Evolutionary conservation across 2,888 invertebrate genomes (phyloP).

Genomic region (Vanessa cardui): DNA sequence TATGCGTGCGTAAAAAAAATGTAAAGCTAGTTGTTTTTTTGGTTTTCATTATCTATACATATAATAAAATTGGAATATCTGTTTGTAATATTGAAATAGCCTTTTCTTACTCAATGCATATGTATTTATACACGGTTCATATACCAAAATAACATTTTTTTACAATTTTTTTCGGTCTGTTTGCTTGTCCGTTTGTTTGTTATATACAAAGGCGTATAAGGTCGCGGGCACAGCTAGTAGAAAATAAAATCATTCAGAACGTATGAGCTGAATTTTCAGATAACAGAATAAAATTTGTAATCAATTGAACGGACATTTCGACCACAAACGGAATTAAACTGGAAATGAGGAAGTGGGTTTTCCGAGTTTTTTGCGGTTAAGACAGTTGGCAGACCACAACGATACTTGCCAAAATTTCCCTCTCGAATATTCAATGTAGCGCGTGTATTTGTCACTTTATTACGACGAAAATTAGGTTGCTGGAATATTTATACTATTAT

Average conservation of each 20-base stretch:
- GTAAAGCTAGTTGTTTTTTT: background rate
- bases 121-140: too few relatives aligned
- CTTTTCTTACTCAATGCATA: too few relatives aligned
- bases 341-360: constrained; percentile 53
- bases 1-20: too few relatives aligned
- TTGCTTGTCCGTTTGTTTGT: too few relatives aligned
- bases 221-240: too few relatives aligned
- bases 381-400: constrained; percentile 56
- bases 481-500: too few relatives aligned
- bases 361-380: constrained; percentile 54
- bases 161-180: too few relatives aligned
- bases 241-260: background rate
- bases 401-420: constrained; percentile 35
- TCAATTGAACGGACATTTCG: constrained; percentile 33
- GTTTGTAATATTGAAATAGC: too few relatives aligned
- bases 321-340: constrained; percentile 58
- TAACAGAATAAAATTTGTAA: constrained; percentile 24
- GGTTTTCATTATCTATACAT: too few relatives aligned
- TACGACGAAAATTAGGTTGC: background rate
- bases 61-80: too few relatives aligned
- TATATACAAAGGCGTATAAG: too few relatives aligned
- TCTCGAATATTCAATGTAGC: constrained; percentile 24
- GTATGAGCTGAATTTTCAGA: constrained; percentile 20
- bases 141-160: too few relatives aligned
- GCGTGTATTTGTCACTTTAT: constrained; percentile 13